phyloP scores from a whole-genome alignment of 2,113 vertebrate species.

The Noctilio leporinus region DNA sequence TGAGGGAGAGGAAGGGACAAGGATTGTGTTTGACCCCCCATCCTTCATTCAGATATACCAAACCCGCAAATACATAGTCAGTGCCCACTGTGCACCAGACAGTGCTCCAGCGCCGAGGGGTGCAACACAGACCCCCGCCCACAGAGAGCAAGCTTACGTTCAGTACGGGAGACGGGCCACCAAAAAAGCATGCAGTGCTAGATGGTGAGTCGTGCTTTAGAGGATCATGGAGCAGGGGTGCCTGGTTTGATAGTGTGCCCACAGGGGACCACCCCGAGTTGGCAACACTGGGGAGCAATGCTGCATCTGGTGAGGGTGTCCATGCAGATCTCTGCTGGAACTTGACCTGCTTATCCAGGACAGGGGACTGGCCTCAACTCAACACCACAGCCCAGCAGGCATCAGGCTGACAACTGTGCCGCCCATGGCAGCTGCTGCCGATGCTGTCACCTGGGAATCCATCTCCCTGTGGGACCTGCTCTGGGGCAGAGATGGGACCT shows the following conservation, averaged over 20 bases:
- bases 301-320: not conserved
- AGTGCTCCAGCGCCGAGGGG: not conserved
- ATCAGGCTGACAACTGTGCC: fast-evolving
- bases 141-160: not conserved
- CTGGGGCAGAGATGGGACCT: not conserved
- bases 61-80: not conserved
- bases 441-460: not conserved
- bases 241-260: no score
- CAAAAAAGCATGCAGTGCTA: not conserved
- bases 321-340: not conserved
- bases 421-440: not conserved
- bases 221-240: no score
- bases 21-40: not conserved
- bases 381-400: fast-evolving
- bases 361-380: not conserved
- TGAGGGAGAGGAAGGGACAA: not conserved
- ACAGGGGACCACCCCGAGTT: not conserved
- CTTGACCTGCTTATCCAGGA: not conserved
- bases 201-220: fast-evolving
- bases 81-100: not conserved
- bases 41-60: not conserved
- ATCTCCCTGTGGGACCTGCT: fast-evolving
- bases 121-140: not conserved
- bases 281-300: fast-evolving
- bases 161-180: not conserved